Evolutionary conservation across 2,113 vertebrate genomes (phyloP), one percentile per base, ranked within the genome.

Genomic region (Podocnemis expansa): DNA sequence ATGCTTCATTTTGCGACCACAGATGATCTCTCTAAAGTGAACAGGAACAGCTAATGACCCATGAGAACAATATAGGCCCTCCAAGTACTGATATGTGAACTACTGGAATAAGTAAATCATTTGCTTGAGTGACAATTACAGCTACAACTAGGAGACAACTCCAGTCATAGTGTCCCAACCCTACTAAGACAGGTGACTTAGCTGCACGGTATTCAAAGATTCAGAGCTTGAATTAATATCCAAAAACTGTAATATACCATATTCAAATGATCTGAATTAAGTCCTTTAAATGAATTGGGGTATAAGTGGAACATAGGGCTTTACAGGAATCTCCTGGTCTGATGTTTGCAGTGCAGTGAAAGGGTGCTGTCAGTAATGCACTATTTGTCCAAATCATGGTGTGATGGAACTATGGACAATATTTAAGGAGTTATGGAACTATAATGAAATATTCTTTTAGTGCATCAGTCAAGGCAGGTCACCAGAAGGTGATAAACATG

Each of bases 1-100:
- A 89, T 47, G 73, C 88, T 63, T 91, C 89, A 80, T 79, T 83
- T 82, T 89, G 29, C 63, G 60, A 55, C 82, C 80, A 73, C 47
- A n/a, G 81, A 78, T 84, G 16, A 88, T 95, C 60, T 90, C 47
- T 87, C 73, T 51, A 90, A 94, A 95, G 52, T 47, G 82, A 86
- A 89, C 52, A 79, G 49, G 63, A 82, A 29, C 91, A 70, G 87
- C 43, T 94, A 84, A 93, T 90, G 90, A 81, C 75, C 80, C 81
- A 58, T 73, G 45, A 60, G 78, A 89, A 56, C 82, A 79, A 81
- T 51, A 58, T 83, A 89, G 85, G 88, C 52, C 81, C 60, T 91
- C 58, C 31, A 81, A 87, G 78, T 84, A 80, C 91, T 88, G 54
- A 11, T 73, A 82, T 58, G 24, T 25, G 55, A n/a, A 73, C 70